These are phyloP conservation scores for Atta colombica DNA, from an alignment of 1,140 invertebrate species.

Conservation along the genomic window DNA sequence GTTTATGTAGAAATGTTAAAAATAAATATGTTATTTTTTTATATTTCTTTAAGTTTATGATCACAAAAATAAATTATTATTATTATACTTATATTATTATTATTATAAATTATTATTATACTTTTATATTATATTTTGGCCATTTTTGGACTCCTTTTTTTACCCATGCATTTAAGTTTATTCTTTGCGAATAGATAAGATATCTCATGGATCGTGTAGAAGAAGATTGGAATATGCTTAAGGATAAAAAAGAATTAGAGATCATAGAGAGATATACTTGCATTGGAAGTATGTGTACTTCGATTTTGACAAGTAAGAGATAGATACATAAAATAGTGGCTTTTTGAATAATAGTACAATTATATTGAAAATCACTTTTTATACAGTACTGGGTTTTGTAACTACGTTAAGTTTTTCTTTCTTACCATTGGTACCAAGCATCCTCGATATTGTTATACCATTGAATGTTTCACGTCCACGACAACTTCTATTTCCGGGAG, in stretches of 20 bases:
- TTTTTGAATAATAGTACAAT: not conserved
- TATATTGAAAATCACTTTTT: not conserved
- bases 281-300: conserved; percentile 34
- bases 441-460: conserved; percentile 35
- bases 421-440: not conserved
- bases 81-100: too few relatives aligned
- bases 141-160: not conserved
- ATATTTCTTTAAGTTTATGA: too few relatives aligned
- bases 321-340: not conserved
- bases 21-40: too few relatives aligned
- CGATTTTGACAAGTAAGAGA: conserved; percentile 45
- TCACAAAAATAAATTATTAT: too few relatives aligned
- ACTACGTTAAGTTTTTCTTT: not conserved
- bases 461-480: conserved; percentile 32
- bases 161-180: not conserved
- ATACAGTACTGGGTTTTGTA: conserved; percentile 16
- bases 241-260: conserved; percentile 46
- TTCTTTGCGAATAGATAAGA: not conserved
- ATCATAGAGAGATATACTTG: conserved; percentile 37
- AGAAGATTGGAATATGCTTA: conserved; percentile 56
- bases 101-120: too few relatives aligned
- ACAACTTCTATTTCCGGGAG: conserved; percentile 15
- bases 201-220: conserved; percentile 33
- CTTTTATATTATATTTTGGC: too few relatives aligned
- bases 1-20: too few relatives aligned